A percentile compares a stretch with the other conserved stretches of the same genome.
Evolutionary conservation across 2,113 vertebrate genomes (phyloP).

Genomic region (Plecturocebus donacophilus): DNA sequence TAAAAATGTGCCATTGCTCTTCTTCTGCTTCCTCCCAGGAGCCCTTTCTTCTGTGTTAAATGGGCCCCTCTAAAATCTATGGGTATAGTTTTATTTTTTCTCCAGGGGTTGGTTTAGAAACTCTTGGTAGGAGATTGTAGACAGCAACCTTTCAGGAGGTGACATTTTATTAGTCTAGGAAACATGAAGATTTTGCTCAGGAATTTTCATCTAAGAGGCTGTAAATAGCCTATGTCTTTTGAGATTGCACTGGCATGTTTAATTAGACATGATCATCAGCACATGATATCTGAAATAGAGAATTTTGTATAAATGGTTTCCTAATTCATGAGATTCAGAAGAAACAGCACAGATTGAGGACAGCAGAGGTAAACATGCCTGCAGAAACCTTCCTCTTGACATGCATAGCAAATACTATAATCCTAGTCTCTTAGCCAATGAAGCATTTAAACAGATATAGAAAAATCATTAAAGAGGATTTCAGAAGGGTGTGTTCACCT

Average conservation of each 20-base stretch:
- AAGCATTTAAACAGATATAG: not conserved
- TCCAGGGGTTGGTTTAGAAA: not conserved
- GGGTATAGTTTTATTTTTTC: not conserved
- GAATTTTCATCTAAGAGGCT: conserved; percentile 35
- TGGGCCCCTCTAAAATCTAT: not conserved
- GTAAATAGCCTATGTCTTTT: conserved; percentile 28
- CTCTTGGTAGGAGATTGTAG: not conserved
- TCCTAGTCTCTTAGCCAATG: not conserved
- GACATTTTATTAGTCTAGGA: conserved; percentile 14
- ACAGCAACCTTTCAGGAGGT: not conserved
- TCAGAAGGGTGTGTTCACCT: not conserved
- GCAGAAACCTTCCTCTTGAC: not conserved
- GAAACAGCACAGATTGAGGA: not conserved
- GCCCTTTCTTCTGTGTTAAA: not conserved
- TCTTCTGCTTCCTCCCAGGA: not conserved
- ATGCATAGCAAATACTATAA: not conserved
- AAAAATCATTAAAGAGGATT: not conserved
- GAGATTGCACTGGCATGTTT: not conserved
- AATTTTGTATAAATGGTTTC: conserved; percentile 25
- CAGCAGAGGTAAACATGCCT: not conserved
- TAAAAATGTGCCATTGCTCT: not conserved
- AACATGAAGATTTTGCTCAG: not conserved
- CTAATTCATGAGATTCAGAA: not conserved
- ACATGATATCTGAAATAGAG: not conserved
- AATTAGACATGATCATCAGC: conserved; percentile 37